These are phyloP conservation scores for Athene cunicularia DNA, from an alignment of 2,113 vertebrate genomes.

Conservation along the genomic window DNA sequence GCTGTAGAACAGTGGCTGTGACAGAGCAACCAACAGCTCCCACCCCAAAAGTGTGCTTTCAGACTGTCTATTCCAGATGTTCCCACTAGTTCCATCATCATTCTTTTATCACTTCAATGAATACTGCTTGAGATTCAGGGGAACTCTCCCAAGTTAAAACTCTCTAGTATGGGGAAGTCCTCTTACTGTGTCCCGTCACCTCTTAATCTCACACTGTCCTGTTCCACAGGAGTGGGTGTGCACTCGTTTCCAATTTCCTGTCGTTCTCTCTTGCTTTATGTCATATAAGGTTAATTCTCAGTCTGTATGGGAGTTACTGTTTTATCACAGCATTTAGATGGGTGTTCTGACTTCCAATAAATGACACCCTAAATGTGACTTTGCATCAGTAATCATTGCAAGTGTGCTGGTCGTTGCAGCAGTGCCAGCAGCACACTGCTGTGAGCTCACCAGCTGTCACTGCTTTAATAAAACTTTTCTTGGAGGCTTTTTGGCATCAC, in stretches of 20 bases:
- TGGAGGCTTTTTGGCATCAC: background rate
- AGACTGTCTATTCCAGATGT: background rate
- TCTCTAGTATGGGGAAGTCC: background rate
- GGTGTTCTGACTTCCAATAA: fast-evolving
- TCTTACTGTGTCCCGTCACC: background rate
- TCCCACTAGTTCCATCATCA: background rate
- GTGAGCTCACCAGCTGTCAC: background rate
- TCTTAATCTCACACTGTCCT: background rate
- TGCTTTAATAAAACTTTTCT: background rate
- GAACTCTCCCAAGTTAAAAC: background rate
- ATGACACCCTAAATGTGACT: background rate
- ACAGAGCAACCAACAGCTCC: background rate
- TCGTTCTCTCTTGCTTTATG: background rate
- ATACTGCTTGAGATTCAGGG: background rate
- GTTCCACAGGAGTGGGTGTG: background rate
- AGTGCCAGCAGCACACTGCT: background rate
- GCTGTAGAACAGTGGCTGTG: fast-evolving
- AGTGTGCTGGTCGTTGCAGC: background rate
- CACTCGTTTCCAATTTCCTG: background rate
- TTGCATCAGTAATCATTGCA: background rate
- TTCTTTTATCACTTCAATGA: background rate
- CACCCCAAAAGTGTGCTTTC: background rate
- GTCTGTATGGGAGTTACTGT: background rate
- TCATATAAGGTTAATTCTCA: background rate
- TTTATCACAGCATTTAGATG: background rate